phyloP scores from a whole-genome alignment of 2,888 invertebrate genomes.

The Agonopterix arenella region DNA sequence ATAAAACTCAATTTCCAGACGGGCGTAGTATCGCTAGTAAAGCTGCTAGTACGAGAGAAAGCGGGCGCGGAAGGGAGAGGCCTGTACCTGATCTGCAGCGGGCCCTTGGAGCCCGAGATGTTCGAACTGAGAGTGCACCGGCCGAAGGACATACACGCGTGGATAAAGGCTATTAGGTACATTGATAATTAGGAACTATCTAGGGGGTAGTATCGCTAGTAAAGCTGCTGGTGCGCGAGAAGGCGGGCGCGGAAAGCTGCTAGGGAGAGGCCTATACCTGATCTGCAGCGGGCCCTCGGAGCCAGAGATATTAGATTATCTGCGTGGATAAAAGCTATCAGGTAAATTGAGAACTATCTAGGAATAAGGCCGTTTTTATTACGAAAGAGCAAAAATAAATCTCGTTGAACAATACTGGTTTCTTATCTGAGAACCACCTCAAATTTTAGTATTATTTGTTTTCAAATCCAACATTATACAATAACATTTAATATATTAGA shows the following conservation, averaged over 20 bases:
- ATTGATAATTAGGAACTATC: neutral
- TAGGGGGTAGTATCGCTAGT: slow-evolving; percentile 92
- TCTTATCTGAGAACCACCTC: no score
- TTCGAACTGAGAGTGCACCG: slow-evolving; percentile 93
- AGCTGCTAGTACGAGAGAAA: slow-evolving; percentile 94
- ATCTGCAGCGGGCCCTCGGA: slow-evolving; percentile 94
- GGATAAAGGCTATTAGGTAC: slow-evolving; percentile 92
- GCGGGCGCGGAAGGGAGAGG: slow-evolving; percentile 94
- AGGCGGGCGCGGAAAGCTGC: slow-evolving; percentile 94
- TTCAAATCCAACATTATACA: no score
- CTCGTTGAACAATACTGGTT: no score
- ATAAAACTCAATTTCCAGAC: slow-evolving; percentile 72
- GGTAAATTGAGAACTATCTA: slow-evolving; percentile 51
- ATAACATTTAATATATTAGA: no score
- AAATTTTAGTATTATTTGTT: no score
- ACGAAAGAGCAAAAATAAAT: no score
- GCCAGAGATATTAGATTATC: slow-evolving; percentile 98
- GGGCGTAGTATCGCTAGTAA: slow-evolving; percentile 94
- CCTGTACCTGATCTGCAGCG: slow-evolving; percentile 94
- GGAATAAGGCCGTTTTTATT: no score
- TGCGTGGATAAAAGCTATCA: slow-evolving; percentile 91
- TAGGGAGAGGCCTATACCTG: slow-evolving; percentile 93
- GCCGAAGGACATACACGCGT: slow-evolving; percentile 90
- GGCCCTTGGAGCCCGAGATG: slow-evolving; percentile 96
- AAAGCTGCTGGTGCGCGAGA: slow-evolving; percentile 94